These are phyloP conservation scores for Himalopsyche phryganea DNA, from an alignment of 1,140 invertebrate genomes.

Conservation along the genomic window DNA sequence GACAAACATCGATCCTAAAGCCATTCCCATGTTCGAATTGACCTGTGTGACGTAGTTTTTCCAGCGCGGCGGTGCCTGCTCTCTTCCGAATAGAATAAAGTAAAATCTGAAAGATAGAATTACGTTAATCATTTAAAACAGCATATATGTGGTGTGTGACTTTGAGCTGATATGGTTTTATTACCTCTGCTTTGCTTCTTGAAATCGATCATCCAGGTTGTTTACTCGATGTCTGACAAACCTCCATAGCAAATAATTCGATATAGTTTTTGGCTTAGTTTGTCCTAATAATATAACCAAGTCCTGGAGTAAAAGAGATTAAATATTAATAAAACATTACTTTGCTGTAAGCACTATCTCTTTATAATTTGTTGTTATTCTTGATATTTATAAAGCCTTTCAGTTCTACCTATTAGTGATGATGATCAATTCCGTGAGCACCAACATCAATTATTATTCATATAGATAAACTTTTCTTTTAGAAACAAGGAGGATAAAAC, in stretches of 20 bases:
- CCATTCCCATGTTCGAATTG: conserved; percentile 82
- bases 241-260: conserved; percentile 83
- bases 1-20: conserved; percentile 79
- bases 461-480: no score
- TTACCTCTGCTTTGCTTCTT: conserved; percentile 62
- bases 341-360: no score
- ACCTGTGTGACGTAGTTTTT: conserved; percentile 79
- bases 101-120: conserved; percentile 56
- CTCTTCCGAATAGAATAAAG: conserved; percentile 68
- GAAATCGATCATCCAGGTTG: conserved; percentile 79
- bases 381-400: no score
- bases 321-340: no score
- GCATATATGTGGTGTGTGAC: no score
- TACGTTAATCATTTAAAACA: background rate
- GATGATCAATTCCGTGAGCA: no score
- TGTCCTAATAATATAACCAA: conserved; percentile 48
- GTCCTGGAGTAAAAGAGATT: conserved; percentile 42
- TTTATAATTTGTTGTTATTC: no score
- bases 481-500: no score
- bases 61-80: conserved; percentile 74
- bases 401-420: no score
- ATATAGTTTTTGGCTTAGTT: conserved; percentile 49
- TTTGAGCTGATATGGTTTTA: no score
- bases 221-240: conserved; percentile 82
- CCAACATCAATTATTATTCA: no score